Percentiles rank a stretch among this genome's conserved stretches.
These are phyloP conservation scores for Drosophila pruinosa DNA, from an alignment of 1,140 invertebrate species.

Conservation along the genomic window DNA sequence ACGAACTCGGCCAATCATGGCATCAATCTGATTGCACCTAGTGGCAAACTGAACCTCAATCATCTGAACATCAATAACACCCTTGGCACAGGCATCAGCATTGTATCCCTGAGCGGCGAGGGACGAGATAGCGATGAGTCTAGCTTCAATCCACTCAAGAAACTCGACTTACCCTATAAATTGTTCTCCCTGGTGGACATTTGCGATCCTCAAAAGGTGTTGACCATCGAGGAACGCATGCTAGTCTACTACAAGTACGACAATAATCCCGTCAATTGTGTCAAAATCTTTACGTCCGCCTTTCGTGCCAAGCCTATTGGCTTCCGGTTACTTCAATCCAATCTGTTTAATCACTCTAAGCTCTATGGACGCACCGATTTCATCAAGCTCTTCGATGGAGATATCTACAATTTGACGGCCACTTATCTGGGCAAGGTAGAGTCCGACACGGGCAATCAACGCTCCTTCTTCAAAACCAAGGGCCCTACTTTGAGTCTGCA, in stretches of 20 bases:
- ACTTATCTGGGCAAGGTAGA: constrained; percentile 88
- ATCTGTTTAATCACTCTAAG: constrained; percentile 94
- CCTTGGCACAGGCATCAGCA: constrained; percentile 94
- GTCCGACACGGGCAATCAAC: constrained; percentile 88
- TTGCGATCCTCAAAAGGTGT: constrained; percentile 96
- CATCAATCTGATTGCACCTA: constrained; percentile 95
- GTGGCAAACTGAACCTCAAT: constrained; percentile 88
- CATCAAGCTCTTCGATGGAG: constrained; percentile 95
- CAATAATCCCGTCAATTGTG: constrained; percentile 97
- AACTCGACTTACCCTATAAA: constrained; percentile 95
- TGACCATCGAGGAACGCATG: constrained; percentile 94
- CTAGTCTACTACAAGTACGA: constrained; percentile 99
- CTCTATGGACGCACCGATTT: constrained; percentile 92
- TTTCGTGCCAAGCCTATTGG: constrained; percentile 93
- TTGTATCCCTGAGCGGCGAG: constrained; percentile 95
- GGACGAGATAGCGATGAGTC: constrained; percentile 93
- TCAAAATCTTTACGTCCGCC: constrained; percentile 97
- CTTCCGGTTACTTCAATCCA: constrained; percentile 95
- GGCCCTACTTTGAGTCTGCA: constrained; percentile 94
- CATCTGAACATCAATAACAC: constrained; percentile 91
- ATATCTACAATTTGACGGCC: constrained; percentile 94
- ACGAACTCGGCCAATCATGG: constrained; percentile 94
- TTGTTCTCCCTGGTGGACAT: constrained; percentile 98
- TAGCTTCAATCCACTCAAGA: constrained; percentile 92
- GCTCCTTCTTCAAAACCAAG: constrained; percentile 89